phyloP scores from a whole-genome alignment of 2,797 vertebrate species.

The Spatula clypeata region DNA sequence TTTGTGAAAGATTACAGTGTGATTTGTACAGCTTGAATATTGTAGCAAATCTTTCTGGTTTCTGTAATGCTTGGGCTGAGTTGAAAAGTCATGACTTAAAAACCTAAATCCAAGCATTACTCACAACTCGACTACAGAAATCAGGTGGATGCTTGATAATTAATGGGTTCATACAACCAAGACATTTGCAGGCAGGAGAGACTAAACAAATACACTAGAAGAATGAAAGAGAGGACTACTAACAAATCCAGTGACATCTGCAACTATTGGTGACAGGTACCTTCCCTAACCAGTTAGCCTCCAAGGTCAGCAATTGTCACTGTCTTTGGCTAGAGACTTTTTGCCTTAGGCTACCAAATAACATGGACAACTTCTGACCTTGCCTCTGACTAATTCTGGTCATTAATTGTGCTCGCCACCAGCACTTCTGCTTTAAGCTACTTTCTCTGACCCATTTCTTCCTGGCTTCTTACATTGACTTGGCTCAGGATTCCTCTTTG shows the following conservation, averaged over 20 bases:
- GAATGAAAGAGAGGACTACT: neutral
- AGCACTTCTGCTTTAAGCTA: neutral
- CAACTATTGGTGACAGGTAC: neutral
- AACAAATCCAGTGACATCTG: neutral
- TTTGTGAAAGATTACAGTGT: neutral
- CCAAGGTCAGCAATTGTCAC: neutral
- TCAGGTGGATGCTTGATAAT: neutral
- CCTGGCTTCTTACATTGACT: neutral
- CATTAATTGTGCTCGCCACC: neutral
- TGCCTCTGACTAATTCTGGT: neutral
- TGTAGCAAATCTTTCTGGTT: neutral
- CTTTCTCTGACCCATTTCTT: slow-evolving; percentile 12
- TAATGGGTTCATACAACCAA: neutral
- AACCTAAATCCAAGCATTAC: neutral
- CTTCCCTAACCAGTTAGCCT: neutral
- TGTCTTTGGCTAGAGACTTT: neutral
- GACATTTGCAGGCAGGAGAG: neutral
- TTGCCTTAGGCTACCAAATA: neutral
- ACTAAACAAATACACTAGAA: neutral
- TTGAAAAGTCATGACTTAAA: neutral
- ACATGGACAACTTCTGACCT: neutral
- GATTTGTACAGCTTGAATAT: neutral
- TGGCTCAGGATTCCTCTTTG: neutral
- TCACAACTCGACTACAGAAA: neutral
- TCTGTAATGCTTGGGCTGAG: neutral